phyloP scores from a whole-genome alignment of 2,797 vertebrate species.

The Hafferia zeledoni region DNA sequence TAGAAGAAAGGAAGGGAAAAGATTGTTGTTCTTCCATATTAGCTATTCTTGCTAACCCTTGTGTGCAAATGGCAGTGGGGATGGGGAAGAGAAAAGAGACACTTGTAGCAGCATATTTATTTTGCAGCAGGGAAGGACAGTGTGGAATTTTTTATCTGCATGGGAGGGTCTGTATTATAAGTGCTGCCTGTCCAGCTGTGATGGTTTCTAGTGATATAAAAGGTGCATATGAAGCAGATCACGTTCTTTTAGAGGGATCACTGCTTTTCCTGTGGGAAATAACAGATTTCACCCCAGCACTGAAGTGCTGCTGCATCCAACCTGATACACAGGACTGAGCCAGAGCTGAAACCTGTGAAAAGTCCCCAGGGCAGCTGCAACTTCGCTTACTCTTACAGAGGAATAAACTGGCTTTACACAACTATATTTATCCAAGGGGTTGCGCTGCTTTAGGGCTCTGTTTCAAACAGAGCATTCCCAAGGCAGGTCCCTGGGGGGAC shows the following conservation, averaged over 20 bases:
- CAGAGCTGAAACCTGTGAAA: neutral
- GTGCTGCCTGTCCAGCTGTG: neutral
- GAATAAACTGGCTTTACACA: neutral
- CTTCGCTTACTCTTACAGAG: neutral
- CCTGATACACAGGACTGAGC: neutral
- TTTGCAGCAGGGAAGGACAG: neutral
- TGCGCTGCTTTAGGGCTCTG: neutral
- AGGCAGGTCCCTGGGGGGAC: neutral
- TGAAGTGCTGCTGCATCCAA: neutral
- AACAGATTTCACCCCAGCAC: neutral
- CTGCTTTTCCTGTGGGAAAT: neutral
- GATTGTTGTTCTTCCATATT: neutral
- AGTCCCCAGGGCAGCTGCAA: neutral
- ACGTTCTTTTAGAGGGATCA: neutral
- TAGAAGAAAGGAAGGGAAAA: neutral
- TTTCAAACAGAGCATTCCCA: neutral
- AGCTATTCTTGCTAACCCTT: neutral
- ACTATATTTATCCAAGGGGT: neutral
- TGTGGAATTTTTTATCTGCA: neutral
- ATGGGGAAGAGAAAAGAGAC: accelerated
- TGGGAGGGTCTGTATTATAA: neutral
- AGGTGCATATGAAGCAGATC: neutral
- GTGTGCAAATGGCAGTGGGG: neutral
- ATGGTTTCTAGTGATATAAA: neutral
- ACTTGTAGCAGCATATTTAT: neutral